These are phyloP conservation scores for Brachionus rotundiformis DNA, from an alignment of 1,140 invertebrate species.

Conservation along the genomic window DNA sequence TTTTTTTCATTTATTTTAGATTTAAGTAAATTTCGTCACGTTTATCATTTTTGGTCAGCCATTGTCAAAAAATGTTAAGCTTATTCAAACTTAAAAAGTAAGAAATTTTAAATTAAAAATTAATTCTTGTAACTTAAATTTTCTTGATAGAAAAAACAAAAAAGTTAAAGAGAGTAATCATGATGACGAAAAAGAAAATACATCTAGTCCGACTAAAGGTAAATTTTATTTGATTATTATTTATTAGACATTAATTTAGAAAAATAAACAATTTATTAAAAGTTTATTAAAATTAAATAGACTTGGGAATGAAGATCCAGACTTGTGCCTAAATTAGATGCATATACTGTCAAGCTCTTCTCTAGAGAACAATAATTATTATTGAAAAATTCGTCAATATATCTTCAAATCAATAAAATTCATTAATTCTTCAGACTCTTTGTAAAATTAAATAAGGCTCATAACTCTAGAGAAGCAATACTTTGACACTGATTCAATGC, in stretches of 20 bases:
- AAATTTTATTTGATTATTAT: background rate
- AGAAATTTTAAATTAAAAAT: background rate
- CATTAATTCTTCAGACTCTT: background rate
- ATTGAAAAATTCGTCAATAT: background rate
- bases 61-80: constrained; percentile 45
- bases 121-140: background rate
- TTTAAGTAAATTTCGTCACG: background rate
- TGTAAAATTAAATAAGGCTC: background rate
- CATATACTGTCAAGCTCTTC: background rate
- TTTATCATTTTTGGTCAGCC: background rate
- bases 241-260: too few species aligned
- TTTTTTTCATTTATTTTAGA: background rate
- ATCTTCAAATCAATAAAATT: constrained; percentile 10
- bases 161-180: constrained; percentile 29
- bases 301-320: background rate
- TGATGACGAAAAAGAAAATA: constrained; percentile 51
- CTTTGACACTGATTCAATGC: background rate
- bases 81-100: constrained; percentile 51
- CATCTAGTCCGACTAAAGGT: constrained; percentile 49
- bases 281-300: background rate
- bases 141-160: constrained; percentile 32
- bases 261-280: too few species aligned
- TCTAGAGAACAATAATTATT: background rate
- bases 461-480: background rate
- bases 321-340: background rate